Percentiles rank a stretch among this genome's conserved stretches.
Conservation (phyloP, 2,113 vertebrate genomes). For the Anthoscopus minutus region DNA sequence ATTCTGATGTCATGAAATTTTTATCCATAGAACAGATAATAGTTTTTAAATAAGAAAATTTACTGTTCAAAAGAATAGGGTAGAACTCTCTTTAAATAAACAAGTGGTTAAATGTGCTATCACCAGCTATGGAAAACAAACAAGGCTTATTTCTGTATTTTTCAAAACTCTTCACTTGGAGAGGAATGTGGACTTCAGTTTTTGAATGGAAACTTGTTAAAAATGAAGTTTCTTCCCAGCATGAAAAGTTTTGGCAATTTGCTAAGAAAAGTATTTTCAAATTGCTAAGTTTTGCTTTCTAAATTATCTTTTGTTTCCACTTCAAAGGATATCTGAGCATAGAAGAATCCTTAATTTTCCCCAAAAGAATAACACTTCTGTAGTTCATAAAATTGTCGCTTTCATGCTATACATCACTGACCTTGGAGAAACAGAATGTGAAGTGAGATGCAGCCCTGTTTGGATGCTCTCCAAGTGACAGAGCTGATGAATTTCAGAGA, state of each 20-base stretch:
- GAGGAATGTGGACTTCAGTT: neutral
- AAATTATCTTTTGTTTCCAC: constrained; percentile 36
- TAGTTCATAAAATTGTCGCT: constrained; percentile 39
- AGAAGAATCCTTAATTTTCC: neutral
- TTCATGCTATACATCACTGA: neutral
- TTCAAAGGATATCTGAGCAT: constrained; percentile 3
- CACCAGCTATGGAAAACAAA: neutral
- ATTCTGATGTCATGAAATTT: neutral
- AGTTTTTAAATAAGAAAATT: neutral
- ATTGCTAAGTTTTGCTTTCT: constrained; percentile 27
- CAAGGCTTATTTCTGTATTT: neutral
- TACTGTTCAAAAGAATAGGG: neutral
- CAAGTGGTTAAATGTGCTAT: neutral
- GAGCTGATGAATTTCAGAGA: neutral
- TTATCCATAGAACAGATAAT: neutral
- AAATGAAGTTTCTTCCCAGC: constrained; percentile 22
- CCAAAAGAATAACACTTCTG: neutral
- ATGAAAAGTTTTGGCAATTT: constrained; percentile 1
- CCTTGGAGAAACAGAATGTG: neutral
- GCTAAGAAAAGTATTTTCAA: constrained; percentile 32
- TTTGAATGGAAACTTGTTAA: constrained; percentile 2
- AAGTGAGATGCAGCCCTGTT: neutral
- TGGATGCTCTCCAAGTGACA: neutral
- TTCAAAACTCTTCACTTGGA: neutral
- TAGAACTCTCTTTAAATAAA: neutral